Evolutionary conservation across 2,888 invertebrate genomes (phyloP).

Genomic region (Ecliptopera silaceata): DNA sequence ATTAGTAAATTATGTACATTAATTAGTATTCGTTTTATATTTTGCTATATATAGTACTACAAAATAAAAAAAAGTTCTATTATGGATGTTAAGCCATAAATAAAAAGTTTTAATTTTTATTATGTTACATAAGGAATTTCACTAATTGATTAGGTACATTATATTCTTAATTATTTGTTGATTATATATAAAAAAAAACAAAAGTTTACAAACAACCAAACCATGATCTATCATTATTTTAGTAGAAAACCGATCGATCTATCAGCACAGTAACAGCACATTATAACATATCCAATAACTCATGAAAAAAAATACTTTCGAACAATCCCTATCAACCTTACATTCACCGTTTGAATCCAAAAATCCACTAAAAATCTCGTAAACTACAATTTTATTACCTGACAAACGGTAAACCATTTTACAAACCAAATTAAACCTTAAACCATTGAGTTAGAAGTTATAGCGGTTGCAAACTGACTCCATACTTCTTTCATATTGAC

Average conservation of each 20-base stretch:
- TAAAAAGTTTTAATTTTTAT: too few species aligned
- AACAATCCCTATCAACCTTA: slow-evolving; percentile 16
- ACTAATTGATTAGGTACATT: too few species aligned
- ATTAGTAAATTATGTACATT: too few species aligned
- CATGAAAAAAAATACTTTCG: background rate
- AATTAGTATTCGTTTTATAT: too few species aligned
- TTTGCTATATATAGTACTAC: too few species aligned
- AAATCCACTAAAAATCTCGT: slow-evolving; percentile 33
- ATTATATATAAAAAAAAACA: too few species aligned
- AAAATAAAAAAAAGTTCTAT: too few species aligned
- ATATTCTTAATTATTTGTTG: too few species aligned
- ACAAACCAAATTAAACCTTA: slow-evolving; percentile 28
- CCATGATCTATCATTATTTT: background rate
- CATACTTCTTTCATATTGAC: slow-evolving; percentile 30
- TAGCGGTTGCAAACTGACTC: slow-evolving; percentile 26
- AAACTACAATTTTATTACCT: slow-evolving; percentile 35
- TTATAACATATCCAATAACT: background rate
- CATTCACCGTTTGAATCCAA: slow-evolving; percentile 32
- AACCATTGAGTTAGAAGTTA: slow-evolving; percentile 27
- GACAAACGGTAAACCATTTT: slow-evolving; percentile 8
- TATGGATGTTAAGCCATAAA: too few species aligned
- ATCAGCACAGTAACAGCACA: background rate
- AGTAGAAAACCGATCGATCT: background rate
- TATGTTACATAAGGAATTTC: too few species aligned
- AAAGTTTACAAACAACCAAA: too few species aligned